Evolutionary conservation across 2,797 vertebrate genomes (phyloP), one percentile per base, ranked within the genome.

Genomic region (Clamator glandarius): DNA sequence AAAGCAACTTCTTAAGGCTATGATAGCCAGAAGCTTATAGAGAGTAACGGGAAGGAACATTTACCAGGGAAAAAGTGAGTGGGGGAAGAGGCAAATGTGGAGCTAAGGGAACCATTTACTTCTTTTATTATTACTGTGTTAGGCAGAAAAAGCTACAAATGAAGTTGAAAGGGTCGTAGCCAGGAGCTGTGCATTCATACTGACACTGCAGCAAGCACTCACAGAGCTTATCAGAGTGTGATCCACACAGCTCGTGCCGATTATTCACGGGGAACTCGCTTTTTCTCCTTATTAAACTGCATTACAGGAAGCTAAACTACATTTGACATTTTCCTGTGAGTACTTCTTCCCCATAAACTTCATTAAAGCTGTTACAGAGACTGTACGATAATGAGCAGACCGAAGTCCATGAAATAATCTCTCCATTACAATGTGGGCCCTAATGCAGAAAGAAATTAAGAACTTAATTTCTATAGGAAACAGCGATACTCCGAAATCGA

Each of bases 381-480:
- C 67, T 19, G 50, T 42, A 35, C 2, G 2, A 59, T 36, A 76
- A 91, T 17, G n/a, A 87, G 59, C 74, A 87, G 68, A 59, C 11
- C 9, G n/a, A 52, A 68, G 67, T n/a, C 67, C 12, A 1, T 52
- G 84, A 79, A 94, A 89, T 79, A 90, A 84, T 66, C n/a, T 29
- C 46, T 52, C 36, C 1, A 0, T 85, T 87, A 70, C 48, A 55
- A 52, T 3, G 9, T 1, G 19, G 28, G 44, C 41, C 84, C 87
- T 66, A 84, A 66, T 18, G 44, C 41, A 67, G 35, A 25, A 52
- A 79, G 84, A 91, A 95, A 93, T 95, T 57, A 89, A 67, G 82
- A 82, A 63, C 48, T 87, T 83, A 18, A 89, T 89, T 93, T 85
- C 87, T 59, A 69, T 9, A 76, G 84, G 33, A 96, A 96, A 87